Conservation (phyloP, 2,888 invertebrate genomes). For the Hypomecis punctinalis region DNA sequence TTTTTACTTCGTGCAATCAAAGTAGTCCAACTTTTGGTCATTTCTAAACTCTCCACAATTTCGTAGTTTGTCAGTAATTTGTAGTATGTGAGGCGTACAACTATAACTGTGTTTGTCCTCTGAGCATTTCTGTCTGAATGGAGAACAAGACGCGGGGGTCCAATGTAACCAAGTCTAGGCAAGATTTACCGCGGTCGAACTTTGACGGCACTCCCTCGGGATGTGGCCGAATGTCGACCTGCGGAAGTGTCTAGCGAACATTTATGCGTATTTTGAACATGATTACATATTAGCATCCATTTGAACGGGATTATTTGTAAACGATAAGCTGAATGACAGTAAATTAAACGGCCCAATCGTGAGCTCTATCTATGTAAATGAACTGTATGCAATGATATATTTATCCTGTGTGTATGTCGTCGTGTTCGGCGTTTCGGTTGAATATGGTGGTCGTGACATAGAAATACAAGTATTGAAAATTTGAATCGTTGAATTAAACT, state of each 20-base stretch:
- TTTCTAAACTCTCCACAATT: constrained; percentile 12
- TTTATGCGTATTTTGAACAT: constrained; percentile 27
- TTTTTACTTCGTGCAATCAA: not conserved
- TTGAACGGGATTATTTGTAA: not conserved
- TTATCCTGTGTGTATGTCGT: too few species aligned
- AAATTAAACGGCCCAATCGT: too few species aligned
- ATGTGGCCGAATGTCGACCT: constrained; percentile 40
- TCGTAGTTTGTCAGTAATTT: constrained; percentile 36
- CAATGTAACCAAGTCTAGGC: constrained; percentile 47
- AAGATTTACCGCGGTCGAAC: constrained; percentile 74
- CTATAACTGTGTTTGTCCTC: constrained; percentile 57
- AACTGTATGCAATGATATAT: too few species aligned
- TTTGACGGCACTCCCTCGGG: constrained; percentile 63
- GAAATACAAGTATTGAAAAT: too few species aligned
- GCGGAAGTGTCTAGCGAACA: constrained; percentile 36
- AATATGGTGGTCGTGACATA: too few species aligned
- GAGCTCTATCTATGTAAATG: too few species aligned
- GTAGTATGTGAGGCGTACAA: constrained; percentile 28
- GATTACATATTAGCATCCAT: constrained; percentile 12
- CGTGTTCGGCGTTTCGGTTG: too few species aligned
- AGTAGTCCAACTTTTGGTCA: not conserved
- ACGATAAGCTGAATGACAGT: too few species aligned
- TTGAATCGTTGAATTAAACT: too few species aligned
- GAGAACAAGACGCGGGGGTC: constrained; percentile 65
- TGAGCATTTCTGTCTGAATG: constrained; percentile 56